Evolutionary conservation across 2,888 invertebrate genomes (phyloP), one percentile per base, ranked within the genome.

Genomic region (Teleiodes luculella): DNA sequence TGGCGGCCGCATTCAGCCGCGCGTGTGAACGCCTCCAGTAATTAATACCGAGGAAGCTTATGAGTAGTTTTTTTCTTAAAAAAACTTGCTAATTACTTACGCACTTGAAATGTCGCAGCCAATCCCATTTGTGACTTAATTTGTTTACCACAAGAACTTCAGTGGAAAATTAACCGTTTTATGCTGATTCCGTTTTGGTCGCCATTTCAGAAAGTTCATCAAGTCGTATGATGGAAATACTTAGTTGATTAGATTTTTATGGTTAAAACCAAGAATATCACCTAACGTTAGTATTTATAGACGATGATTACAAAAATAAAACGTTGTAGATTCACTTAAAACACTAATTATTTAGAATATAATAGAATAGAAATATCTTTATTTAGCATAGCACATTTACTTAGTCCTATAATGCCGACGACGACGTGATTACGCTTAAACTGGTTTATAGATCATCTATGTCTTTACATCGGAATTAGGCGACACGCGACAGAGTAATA

Each of bases 31-130:
- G 80, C 81, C 85, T 83, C 83, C 77, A 80, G 85, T 87, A 89
- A 89, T 89, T 89, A 88, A 86, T 80, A 82, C 79, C 80, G 84
- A 87, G 86, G 72, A 88, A 87, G 87, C 87, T 86, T 84, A 88
- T 87, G 86, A 88, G 87, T 88, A 86, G 87, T 84, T 85, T 84
- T 85, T 86, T 86, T 78, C 83, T 86, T 85, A 76, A 77, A 82
- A 56, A 82, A 81, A 78, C 70, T 76, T 85, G 85, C 87, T 86
- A 88, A 88, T 88, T 87, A 86, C 81, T 51, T 46, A 20, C 46
- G 67, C 67, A 70, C 68, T 72, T 65, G 56, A 65, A 56, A 56
- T 55, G 52, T 61, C 49, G 53, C 56, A 66, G 56, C 66, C 71
- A 72, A 74, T 75, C 68, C 72, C 65, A 76, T 77, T 78, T 72